Evolutionary conservation across 2,888 invertebrate genomes (phyloP).

Genomic region (Halictus quadricinctus): DNA sequence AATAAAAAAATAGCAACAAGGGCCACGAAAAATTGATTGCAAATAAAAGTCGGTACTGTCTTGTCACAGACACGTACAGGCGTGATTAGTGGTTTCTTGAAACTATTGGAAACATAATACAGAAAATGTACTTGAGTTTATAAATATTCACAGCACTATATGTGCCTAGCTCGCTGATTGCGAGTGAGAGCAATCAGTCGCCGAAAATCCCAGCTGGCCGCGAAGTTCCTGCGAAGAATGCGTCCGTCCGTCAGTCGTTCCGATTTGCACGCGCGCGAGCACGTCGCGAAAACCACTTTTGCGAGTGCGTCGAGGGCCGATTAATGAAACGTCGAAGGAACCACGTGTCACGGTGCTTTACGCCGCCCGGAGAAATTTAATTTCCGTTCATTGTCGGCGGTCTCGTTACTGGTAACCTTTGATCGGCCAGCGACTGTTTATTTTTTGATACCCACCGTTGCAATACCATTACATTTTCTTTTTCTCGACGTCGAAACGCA

Average conservation of each 20-base stretch:
- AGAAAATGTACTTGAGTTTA: background rate
- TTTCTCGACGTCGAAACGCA: background rate
- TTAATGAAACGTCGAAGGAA: slow-evolving; percentile 24
- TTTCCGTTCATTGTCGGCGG: slow-evolving; percentile 15
- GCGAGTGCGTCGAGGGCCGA: background rate
- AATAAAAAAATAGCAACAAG: too few species aligned
- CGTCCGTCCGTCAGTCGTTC: background rate
- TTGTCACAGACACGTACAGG: too few species aligned
- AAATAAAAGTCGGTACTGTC: too few species aligned
- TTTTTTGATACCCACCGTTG: slow-evolving; percentile 4
- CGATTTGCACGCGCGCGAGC: background rate
- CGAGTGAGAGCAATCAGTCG: slow-evolving; percentile 47
- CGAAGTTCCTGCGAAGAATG: slow-evolving; percentile 42
- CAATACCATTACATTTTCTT: background rate
- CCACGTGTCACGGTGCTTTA: background rate
- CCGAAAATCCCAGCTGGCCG: slow-evolving; percentile 49
- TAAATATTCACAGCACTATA: background rate
- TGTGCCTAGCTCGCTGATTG: background rate
- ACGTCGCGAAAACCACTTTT: background rate
- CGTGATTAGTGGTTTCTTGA: background rate
- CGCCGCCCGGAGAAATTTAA: slow-evolving; percentile 22
- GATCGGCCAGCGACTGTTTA: background rate
- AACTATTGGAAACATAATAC: background rate
- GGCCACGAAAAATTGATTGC: too few species aligned
- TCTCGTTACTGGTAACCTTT: slow-evolving; percentile 3